phyloP scores from a whole-genome alignment of 2,888 invertebrate species.

The Campaea margaritaria region DNA sequence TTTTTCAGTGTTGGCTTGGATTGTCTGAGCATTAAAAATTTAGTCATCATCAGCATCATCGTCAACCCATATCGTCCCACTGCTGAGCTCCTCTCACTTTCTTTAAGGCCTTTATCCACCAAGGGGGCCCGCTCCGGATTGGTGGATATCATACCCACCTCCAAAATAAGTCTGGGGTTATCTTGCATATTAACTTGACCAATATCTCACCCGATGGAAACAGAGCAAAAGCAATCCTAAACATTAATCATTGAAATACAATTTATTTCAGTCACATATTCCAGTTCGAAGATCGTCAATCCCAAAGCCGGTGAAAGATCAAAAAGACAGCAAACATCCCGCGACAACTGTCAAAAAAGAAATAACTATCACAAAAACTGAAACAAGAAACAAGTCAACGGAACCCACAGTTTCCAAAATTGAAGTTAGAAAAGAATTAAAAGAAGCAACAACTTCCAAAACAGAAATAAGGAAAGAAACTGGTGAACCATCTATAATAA shows the following conservation, averaged over 20 bases:
- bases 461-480: slow-evolving; percentile 39
- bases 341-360: slow-evolving; percentile 32
- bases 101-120: too few species aligned
- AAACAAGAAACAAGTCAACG: slow-evolving; percentile 37
- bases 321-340: slow-evolving; percentile 36
- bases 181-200: background rate
- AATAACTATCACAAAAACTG: slow-evolving; percentile 18
- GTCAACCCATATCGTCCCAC: too few species aligned
- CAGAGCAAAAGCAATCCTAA: background rate
- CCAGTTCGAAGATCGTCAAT: slow-evolving; percentile 48
- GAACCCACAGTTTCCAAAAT: slow-evolving; percentile 6
- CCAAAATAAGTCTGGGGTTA: too few species aligned
- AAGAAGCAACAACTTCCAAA: slow-evolving; percentile 8
- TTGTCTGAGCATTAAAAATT: too few species aligned
- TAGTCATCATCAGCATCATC: too few species aligned
- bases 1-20: too few species aligned
- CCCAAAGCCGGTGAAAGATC: slow-evolving; percentile 44
- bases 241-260: background rate
- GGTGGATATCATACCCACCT: too few species aligned
- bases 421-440: slow-evolving; percentile 36
- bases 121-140: too few species aligned
- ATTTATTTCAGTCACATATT: slow-evolving; percentile 42
- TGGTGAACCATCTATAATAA: background rate
- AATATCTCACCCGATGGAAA: background rate
- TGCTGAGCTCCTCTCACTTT: too few species aligned